Evolutionary conservation across 2,113 vertebrate species (phyloP).

Genomic region (Anolis carolinensis): DNA sequence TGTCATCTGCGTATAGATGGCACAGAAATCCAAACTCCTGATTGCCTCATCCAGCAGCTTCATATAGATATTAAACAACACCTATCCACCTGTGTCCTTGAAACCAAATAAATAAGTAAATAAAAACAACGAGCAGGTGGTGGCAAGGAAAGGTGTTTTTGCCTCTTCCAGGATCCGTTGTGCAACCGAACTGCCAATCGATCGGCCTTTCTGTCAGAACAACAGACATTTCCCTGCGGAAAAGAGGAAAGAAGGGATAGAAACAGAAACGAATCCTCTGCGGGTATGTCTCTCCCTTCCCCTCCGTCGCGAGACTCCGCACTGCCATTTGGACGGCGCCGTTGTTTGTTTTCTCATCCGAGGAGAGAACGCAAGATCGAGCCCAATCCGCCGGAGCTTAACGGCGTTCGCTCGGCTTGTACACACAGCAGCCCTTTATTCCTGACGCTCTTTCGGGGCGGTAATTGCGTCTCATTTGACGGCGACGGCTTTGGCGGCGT

Average conservation of each 20-base stretch:
- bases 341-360: slow-evolving; percentile 4
- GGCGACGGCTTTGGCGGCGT: neutral
- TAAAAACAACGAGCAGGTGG: no score
- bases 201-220: neutral
- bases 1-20: no score
- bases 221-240: neutral
- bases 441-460: neutral
- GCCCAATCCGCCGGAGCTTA: neutral
- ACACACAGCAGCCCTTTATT: neutral
- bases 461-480: neutral
- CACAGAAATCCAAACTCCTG: no score
- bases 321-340: neutral
- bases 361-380: slow-evolving; percentile 6
- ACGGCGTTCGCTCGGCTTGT: neutral
- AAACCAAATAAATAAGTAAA: no score
- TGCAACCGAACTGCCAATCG: neutral
- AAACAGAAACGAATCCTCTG: neutral
- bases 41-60: no score
- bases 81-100: no score
- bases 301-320: neutral
- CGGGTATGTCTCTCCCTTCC: no score
- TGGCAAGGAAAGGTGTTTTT: neutral
- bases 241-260: neutral
- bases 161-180: neutral
- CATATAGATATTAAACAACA: no score